Base-by-base conservation (phyloP, 2,797 vertebrate species). In the Coranthus polyacanthus region DNA sequence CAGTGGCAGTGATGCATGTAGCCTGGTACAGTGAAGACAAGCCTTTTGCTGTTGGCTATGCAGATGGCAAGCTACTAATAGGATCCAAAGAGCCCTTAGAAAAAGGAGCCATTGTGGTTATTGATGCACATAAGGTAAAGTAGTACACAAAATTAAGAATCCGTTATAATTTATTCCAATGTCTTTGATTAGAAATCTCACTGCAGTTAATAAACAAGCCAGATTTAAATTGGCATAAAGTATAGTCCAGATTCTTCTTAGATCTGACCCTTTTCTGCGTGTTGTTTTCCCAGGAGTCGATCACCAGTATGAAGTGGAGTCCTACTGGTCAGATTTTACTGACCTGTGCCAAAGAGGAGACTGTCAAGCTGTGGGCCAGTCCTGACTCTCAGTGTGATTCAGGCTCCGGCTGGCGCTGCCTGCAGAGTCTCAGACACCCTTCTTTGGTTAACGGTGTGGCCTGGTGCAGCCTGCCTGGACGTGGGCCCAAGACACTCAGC, bases 281-380 rank as follows among this genome's bases (percentile, higher is more conserved):
- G 5, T 37, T 62, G 0, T 59, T 42, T 43, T 12, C 44, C 18
- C 81, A 99, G 98, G 98, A 98, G 79, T 93, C 94, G 3, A 91
- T 99, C 81, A 92, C 88, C 77, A 94, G 93, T 45, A 93, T 98
- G 93, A 96, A 94, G 59, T 99, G 98, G 98, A 96, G 95, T 83
- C 96, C 97, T 0, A 92, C 86, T 0, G 97, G 98, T 6, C 94
- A 93, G 79, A 93, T 97, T 38, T 89, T 99, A 24, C 85, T 98
- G 87, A 98, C 96, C 0, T 99, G 96, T 90, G 97, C 96, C 84
- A 98, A 98, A 92, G 98, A 99, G 79, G 97, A 98, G 78, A 94
- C 86, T 0, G 97, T 97, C 83, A 97, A 96, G 68, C 91, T 99
- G 55, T 99, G 98, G 98, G 94, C 94, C 0, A 85, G 75, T 42